These are phyloP conservation scores for Argya squamiceps DNA, from an alignment of 2,797 vertebrate species.

Conservation along the genomic window DNA sequence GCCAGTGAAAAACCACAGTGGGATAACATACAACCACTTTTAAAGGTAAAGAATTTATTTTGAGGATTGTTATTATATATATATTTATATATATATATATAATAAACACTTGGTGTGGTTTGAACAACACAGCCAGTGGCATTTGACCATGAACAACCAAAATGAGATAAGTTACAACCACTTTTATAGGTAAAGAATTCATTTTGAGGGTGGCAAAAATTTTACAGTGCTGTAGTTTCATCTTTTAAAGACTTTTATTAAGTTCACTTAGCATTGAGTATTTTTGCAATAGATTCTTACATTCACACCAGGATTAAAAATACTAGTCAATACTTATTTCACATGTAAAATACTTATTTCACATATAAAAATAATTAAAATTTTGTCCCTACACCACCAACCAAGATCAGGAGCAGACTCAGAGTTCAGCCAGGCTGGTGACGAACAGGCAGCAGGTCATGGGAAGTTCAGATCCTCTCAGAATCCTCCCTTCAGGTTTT, in stretches of 20 bases:
- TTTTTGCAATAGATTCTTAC: neutral
- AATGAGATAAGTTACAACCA: neutral
- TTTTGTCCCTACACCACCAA: neutral
- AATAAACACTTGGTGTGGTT: too few relatives aligned
- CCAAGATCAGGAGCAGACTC: neutral
- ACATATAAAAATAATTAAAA: neutral
- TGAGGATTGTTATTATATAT: too few relatives aligned
- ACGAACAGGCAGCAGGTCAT: neutral
- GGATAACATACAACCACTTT: too few relatives aligned
- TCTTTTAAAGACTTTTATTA: neutral
- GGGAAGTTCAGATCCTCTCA: neutral
- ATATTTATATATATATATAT: too few relatives aligned
- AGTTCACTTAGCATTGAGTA: fast-evolving
- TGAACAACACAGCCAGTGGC: neutral
- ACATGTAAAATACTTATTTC: neutral
- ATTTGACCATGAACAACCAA: neutral
- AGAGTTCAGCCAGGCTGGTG: neutral
- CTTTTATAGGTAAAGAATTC: neutral
- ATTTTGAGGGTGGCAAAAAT: neutral
- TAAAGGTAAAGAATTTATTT: too few relatives aligned
- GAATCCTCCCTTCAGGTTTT: neutral
- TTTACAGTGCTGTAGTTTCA: neutral
- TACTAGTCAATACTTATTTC: neutral
- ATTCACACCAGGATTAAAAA: neutral
- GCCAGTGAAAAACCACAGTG: too few relatives aligned